These are phyloP conservation scores for Notospermus geniculatus DNA, from an alignment of 1,140 invertebrate genomes.

Conservation along the genomic window DNA sequence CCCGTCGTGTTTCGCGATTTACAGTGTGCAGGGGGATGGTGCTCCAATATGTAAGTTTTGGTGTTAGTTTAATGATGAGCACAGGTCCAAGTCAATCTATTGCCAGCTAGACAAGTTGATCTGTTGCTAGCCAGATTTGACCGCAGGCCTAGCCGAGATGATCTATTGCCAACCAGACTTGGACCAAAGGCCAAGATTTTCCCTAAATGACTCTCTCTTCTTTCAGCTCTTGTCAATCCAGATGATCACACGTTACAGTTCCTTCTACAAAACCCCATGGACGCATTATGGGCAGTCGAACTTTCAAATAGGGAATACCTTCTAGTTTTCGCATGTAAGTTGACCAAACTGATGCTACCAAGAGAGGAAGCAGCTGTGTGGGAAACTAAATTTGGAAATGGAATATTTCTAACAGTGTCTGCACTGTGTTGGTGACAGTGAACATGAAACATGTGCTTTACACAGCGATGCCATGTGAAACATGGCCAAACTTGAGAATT, in stretches of 20 bases:
- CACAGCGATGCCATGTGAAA: not conserved
- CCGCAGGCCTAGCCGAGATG: no score
- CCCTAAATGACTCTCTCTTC: conserved; percentile 16
- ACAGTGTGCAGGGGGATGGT: conserved; percentile 72
- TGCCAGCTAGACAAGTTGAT: no score
- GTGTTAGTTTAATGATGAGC: not conserved
- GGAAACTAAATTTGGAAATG: no score
- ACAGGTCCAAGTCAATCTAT: no score
- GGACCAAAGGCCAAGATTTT: no score
- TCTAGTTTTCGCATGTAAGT: conserved; percentile 58
- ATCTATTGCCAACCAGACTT: no score
- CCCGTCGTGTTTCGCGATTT: conserved; percentile 85
- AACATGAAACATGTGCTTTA: no score
- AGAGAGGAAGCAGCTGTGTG: no score
- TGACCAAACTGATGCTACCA: no score
- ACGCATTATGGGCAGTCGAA: conserved; percentile 81
- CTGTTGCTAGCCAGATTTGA: no score
- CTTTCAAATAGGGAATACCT: conserved; percentile 62
- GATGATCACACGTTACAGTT: conserved; percentile 71
- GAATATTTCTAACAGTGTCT: no score
- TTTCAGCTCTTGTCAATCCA: conserved; percentile 82
- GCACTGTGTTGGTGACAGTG: no score
- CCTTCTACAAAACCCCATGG: conserved; percentile 83
- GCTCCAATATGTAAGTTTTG: conserved; percentile 78
- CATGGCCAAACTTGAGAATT: not conserved